phyloP scores from a whole-genome alignment of 2,113 vertebrate genomes.

The Macquaria australasica region DNA sequence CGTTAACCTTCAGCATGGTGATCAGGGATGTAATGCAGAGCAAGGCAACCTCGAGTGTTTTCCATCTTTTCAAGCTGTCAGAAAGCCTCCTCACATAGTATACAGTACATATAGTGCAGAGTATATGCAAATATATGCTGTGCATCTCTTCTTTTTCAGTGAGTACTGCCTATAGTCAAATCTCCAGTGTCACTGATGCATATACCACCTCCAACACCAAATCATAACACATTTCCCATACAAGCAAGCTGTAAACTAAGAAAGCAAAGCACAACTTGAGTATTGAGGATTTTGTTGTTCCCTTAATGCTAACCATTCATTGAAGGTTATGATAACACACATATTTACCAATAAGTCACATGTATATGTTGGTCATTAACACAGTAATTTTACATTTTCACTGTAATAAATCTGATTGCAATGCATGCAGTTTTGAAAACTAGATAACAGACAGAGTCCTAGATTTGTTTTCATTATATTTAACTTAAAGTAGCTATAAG shows the following conservation, averaged over 20 bases:
- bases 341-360: not conserved
- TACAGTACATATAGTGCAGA: not conserved
- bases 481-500: not conserved
- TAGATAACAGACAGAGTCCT: too few relatives aligned
- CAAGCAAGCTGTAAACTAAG: not conserved
- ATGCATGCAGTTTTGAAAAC: too few relatives aligned
- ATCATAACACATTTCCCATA: not conserved
- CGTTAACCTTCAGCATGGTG: slow-evolving; percentile 2
- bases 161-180: not conserved
- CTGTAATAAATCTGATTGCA: too few relatives aligned
- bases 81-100: not conserved
- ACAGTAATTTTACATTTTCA: too few relatives aligned
- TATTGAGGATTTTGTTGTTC: not conserved
- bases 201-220: not conserved
- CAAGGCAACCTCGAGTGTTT: not conserved
- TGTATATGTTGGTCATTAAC: not conserved
- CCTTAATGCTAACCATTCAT: not conserved
- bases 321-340: not conserved
- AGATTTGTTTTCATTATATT: not conserved
- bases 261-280: not conserved
- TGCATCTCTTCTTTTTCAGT: not conserved
- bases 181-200: not conserved
- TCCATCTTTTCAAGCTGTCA: not conserved
- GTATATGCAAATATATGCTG: not conserved
- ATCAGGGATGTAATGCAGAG: not conserved